Evolutionary conservation across 2,113 vertebrate genomes (phyloP).

Genomic region (Scomber scombrus): DNA sequence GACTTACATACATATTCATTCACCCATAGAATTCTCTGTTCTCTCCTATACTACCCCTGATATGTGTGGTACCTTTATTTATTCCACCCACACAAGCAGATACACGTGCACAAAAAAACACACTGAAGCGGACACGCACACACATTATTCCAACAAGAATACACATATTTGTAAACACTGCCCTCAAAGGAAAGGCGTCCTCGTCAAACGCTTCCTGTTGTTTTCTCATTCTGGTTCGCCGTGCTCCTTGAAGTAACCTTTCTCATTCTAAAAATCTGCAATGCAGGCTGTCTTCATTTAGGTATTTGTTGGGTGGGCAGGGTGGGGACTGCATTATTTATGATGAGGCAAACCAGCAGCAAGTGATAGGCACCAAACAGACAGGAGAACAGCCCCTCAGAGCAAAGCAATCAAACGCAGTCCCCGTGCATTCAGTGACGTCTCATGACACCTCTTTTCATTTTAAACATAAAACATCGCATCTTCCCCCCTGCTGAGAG

Average conservation of each 20-base stretch:
- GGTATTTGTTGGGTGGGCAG: conserved; percentile 73
- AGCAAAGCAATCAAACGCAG: conserved; percentile 70
- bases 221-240: conserved; percentile 43
- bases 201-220: conserved; percentile 58
- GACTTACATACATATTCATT: conserved; percentile 24
- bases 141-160: conserved; percentile 53
- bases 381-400: conserved; percentile 62
- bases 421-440: conserved; percentile 62
- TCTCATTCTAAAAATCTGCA: conserved; percentile 73
- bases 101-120: conserved; percentile 47
- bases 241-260: conserved; percentile 79
- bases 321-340: conserved; percentile 81
- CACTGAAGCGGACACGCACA: conserved; percentile 24
- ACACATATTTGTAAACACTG: conserved; percentile 70
- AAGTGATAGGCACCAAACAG: conserved; percentile 75
- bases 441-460: conserved; percentile 71
- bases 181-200: conserved; percentile 53
- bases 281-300: conserved; percentile 76
- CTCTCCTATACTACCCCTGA: conserved; percentile 45
- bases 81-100: conserved; percentile 63
- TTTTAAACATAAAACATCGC: conserved; percentile 67
- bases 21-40: conserved; percentile 51
- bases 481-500: conserved; percentile 43
- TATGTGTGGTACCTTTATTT: conserved; percentile 55
- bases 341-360: conserved; percentile 73